Percentiles rank a stretch among this genome's conserved stretches.
Evolutionary conservation across 2,113 vertebrate species (phyloP).

Genomic region (Nycticorax nycticorax): DNA sequence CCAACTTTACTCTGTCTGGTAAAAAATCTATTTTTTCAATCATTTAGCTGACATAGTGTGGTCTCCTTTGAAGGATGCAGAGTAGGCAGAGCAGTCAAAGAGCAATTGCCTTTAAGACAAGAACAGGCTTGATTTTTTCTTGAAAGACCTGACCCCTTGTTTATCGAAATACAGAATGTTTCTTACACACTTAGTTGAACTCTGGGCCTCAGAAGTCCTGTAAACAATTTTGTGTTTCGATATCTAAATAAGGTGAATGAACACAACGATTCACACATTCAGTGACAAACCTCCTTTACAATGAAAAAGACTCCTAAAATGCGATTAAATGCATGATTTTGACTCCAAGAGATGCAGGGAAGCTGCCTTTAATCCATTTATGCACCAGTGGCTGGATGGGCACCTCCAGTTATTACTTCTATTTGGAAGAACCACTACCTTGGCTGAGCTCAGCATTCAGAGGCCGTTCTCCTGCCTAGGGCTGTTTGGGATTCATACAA

Average conservation of each 20-base stretch:
- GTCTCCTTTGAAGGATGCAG: conserved; percentile 10
- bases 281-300: not conserved
- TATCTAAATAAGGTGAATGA: not conserved
- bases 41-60: not conserved
- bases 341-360: not conserved
- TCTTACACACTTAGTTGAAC: not conserved
- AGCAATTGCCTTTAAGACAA: conserved; percentile 10
- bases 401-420: not conserved
- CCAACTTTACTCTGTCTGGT: conserved; percentile 14
- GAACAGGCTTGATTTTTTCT: not conserved
- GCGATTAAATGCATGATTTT: not conserved
- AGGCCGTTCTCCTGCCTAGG: not conserved
- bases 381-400: not conserved
- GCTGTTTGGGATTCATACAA: not conserved
- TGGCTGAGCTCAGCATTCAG: not conserved
- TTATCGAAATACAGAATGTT: not conserved
- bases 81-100: not conserved
- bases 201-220: not conserved
- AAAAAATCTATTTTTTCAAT: conserved; percentile 12
- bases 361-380: not conserved
- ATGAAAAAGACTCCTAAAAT: not conserved
- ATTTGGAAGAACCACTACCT: not conserved
- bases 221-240: not conserved
- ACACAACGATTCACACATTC: not conserved
- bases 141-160: not conserved